Evolutionary conservation across 2,113 vertebrate genomes (phyloP).

Genomic region (Barbus barbus): DNA sequence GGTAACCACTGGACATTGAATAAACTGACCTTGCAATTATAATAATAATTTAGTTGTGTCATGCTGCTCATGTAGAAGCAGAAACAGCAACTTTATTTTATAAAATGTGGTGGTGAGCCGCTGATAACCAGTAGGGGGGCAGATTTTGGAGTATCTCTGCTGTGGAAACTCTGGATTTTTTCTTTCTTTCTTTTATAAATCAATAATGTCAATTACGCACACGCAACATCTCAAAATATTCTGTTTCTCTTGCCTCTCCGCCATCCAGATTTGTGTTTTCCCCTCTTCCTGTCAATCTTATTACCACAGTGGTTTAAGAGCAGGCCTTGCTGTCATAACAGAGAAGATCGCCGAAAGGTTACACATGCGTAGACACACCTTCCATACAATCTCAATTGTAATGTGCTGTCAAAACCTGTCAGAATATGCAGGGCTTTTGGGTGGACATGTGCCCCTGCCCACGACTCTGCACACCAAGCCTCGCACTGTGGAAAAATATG

Average conservation of each 20-base stretch:
- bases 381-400: constrained; percentile 38
- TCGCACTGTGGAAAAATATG: constrained; percentile 41
- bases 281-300: constrained; percentile 22
- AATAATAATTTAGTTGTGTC: background rate
- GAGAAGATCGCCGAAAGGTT: constrained; percentile 1
- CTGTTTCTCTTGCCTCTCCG: background rate
- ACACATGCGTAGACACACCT: constrained; percentile 22
- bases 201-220: background rate
- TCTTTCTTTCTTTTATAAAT: background rate
- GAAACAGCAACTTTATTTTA: background rate
- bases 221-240: background rate
- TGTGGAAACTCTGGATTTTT: background rate
- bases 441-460: constrained; percentile 33
- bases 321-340: constrained; percentile 35
- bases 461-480: constrained; percentile 13
- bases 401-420: constrained; percentile 45
- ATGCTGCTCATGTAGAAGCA: background rate
- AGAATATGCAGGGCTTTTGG: constrained; percentile 34
- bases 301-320: constrained; percentile 34
- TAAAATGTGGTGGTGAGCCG: background rate
- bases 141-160: background rate
- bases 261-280: background rate
- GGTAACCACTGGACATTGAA: too few species aligned
- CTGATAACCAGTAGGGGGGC: background rate
- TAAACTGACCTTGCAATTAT: too few species aligned